Evolutionary conservation across 2,888 invertebrate genomes (phyloP), one percentile per base, ranked within the genome.

Genomic region (Nomada ruficornis): DNA sequence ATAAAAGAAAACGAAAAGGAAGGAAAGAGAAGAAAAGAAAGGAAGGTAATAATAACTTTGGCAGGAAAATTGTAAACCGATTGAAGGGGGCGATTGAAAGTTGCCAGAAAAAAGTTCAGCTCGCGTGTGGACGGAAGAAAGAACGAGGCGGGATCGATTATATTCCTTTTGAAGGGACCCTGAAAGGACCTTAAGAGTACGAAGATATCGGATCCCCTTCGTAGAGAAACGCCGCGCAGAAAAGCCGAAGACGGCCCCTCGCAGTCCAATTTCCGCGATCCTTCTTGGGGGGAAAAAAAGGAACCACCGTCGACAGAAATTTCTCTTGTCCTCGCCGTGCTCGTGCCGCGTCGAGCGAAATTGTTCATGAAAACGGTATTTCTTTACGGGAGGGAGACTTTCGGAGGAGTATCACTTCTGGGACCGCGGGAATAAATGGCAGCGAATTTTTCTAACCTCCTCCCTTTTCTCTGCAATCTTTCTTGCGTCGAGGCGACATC

Each of bases 191-290:
- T 74, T 73, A 59, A 79, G 65, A 74, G 68, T 18, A 18, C 62
- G 57, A 36, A 67, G 79, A 79, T 81, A 81, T 81, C 81, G 81
- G 81, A 74, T 79, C 64, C 73, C 26, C 23, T 67, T 36, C 29
- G 59, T 36, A 80, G 65, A 47, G 42, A 36, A 36, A 36, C 47
- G 54, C 20, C 20, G 54, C 70, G 67, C 55, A 60, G 74, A 63
- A 23, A 74, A 81, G 36, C 62, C 60, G 80, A 74, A 63, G 70
- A 63, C 74, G 55, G 55, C 70, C 65, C 50, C 74, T 80, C 70
- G 62, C 65, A 75, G 65, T 67, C 70, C 70, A 75, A 80, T 82
- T 80, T 82, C 70, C 69, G 54, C 57, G n/a, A 5, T 50, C 50
- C 69, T 74, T 79, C 69, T 69, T 26, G 47, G 10, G 60, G n/a